Evolutionary conservation across 2,797 vertebrate genomes (phyloP), one percentile per base, ranked within the genome.

Genomic region (Chelonia mydas): DNA sequence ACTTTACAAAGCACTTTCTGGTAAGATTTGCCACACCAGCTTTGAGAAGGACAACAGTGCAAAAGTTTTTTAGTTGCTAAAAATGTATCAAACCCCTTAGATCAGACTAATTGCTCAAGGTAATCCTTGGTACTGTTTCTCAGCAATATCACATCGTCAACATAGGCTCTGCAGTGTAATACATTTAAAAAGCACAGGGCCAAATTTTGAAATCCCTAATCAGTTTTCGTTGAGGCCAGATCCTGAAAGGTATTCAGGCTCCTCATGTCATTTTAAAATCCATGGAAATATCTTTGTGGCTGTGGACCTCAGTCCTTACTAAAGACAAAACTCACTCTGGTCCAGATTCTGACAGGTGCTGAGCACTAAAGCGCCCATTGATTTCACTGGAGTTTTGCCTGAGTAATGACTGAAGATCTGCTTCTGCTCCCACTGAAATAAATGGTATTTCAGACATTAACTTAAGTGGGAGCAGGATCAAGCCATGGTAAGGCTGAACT

Each of bases 341-440:
- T 87, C 89, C 41, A 94, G 15, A 87, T 92, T 15, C 59, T 89
- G 85, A 82, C 27, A 31, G 87, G 68, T 92, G 87, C 88, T 91
- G 96, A 86, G 33, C 74, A 92, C 90, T 94, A 92, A 81, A 51
- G 47, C 94, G 91, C 74, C 37, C 65, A 90, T 78, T 89, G 84
- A 93, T 92, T 96, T 94, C 88, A 92, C 80, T 81, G 90, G 82
- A 83, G 74, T 87, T 94, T 59, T 47, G 97, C 94, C 96, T 88
- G 94, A 96, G 87, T 95, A 93, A 97, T 93, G 53, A 37, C 84
- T 93, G 82, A 89, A 88, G 82, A 83, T 11, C 45, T 2, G 84
- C 96, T 93, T 13, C 82, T 86, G 31, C 89, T 93, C 54, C 93
- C 55, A 33, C 0, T 76, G 41, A 47, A 76, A 47, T 47, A 5